Conservation (phyloP, 2,113 vertebrate genomes). For the Romanogobio albipinnatus region DNA sequence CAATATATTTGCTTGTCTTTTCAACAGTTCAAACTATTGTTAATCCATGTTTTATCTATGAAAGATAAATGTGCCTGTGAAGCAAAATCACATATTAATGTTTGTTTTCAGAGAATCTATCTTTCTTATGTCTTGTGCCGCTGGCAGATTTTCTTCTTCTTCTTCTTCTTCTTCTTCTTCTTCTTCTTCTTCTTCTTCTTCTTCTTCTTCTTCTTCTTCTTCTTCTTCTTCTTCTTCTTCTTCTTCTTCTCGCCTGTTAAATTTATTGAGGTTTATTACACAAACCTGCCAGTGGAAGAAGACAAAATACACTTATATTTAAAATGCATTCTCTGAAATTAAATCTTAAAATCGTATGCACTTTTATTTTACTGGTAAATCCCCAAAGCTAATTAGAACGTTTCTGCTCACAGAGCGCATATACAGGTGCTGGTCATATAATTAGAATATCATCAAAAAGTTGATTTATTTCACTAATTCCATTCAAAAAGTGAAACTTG, state of each 20-base stretch:
- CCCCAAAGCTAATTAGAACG: background rate
- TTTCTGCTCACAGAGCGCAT: background rate
- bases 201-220: too few relatives aligned
- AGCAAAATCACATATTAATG: constrained; percentile 15
- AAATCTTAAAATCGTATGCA: background rate
- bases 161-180: too few relatives aligned
- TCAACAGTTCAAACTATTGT: background rate
- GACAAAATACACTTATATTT: constrained; percentile 5
- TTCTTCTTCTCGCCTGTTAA: background rate
- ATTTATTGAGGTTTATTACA: constrained; percentile 18
- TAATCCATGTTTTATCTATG: background rate
- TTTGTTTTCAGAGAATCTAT: background rate
- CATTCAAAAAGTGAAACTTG: too few relatives aligned
- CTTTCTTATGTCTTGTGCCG: background rate
- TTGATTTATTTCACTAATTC: too few relatives aligned
- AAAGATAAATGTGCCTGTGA: background rate
- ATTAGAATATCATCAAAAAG: too few relatives aligned
- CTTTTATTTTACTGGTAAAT: constrained; percentile 23
- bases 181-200: rapidly evolving
- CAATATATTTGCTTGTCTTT: background rate
- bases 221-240: too few relatives aligned
- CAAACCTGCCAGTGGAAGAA: background rate
- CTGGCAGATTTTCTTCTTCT: background rate
- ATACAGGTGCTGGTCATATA: too few relatives aligned
- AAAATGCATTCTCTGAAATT: background rate